Base-by-base conservation (phyloP, 2,888 invertebrate genomes). In the Nemotelus pantherinus region DNA sequence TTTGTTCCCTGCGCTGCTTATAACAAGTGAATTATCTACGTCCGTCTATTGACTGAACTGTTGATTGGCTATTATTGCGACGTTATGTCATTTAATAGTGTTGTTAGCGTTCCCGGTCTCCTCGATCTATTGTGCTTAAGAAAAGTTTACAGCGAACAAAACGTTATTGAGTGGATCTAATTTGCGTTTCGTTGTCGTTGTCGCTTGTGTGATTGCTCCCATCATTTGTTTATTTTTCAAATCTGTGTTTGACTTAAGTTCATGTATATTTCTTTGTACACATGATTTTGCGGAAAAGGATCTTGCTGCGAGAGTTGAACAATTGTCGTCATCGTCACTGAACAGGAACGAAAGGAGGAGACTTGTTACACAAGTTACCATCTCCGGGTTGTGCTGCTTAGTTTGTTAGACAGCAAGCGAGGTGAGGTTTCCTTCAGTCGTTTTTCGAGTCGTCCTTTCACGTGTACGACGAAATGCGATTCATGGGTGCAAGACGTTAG, bases 51-150 rank as follows among this genome's bases (percentile, higher is more conserved):
- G 43, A 39, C 70, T 43, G n/a, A 47, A n/a, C 25, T 7, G 57
- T 71, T 71, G 71, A 74, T 47, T 74, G 47, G 74, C 39, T 47
- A 41, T n/a, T 74, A 74, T 74, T 60, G 74, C 9, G 50, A 48
- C 48, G 48, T 74, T 74, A 47, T 74, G 4, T 63, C n/a, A 50
- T 74, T 74, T 63, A 60, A 45, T 60, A 44, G 43, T 44, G 39
- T 72, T 48, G 72, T 60, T 60, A 60, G 53, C 25, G 63, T 5
- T 44, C 9, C 6, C 68, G 68, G 53, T 39, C 70, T 41, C 25
- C 53, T 55, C 43, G 47, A 55, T 50, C 44, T 39, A 60, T 60
- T 57, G 74, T 74, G 74, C 48, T 50, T 5, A 48, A 74, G 9
- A 4, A 63, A 48, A 63, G 55, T 71, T 55, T 53, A 41, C 44